These are phyloP conservation scores for Bactericera cockerelli DNA, from an alignment of 1,140 invertebrate genomes.

Conservation along the genomic window DNA sequence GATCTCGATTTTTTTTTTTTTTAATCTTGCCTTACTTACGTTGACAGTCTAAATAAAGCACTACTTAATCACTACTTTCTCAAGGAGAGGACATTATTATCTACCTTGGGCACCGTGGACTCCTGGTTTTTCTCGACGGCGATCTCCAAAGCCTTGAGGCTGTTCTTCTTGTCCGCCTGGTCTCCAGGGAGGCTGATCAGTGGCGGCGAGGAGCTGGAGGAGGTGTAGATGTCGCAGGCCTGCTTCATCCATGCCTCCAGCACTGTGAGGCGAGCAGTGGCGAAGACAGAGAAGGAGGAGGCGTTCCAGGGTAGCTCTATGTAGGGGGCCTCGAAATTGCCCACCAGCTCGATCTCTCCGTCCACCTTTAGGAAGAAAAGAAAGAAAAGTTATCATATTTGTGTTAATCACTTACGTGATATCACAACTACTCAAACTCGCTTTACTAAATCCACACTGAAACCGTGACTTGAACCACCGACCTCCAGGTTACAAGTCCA, in stretches of 20 bases:
- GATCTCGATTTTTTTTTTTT: too few species aligned
- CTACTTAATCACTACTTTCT: too few species aligned
- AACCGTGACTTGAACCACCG: too few species aligned
- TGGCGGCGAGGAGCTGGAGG: slow-evolving; percentile 35
- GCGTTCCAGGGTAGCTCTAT: slow-evolving; percentile 59
- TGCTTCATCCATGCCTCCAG: slow-evolving; percentile 51
- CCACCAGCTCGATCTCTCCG: slow-evolving; percentile 23
- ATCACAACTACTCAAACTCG: too few species aligned
- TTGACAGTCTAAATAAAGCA: too few species aligned
- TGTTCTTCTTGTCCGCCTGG: background rate
- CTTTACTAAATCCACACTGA: too few species aligned
- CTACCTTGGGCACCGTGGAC: slow-evolving; percentile 1
- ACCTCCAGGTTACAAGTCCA: too few species aligned
- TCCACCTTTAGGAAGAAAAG: slow-evolving; percentile 25
- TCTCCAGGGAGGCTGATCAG: slow-evolving; percentile 15
- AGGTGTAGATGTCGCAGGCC: slow-evolving; percentile 42
- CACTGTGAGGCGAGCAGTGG: slow-evolving; percentile 54
- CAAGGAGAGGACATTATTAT: too few species aligned
- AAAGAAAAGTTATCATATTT: too few species aligned
- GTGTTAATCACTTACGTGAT: too few species aligned
- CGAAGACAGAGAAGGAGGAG: slow-evolving; percentile 65
- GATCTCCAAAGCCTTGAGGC: background rate
- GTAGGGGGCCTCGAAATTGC: slow-evolving; percentile 32
- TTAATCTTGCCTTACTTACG: too few species aligned
- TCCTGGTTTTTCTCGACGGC: slow-evolving; percentile 1